Evolutionary conservation across 1,140 invertebrate species (phyloP), one percentile per base, ranked within the genome.

Genomic region (Ceratoteleas bidentatus): DNA sequence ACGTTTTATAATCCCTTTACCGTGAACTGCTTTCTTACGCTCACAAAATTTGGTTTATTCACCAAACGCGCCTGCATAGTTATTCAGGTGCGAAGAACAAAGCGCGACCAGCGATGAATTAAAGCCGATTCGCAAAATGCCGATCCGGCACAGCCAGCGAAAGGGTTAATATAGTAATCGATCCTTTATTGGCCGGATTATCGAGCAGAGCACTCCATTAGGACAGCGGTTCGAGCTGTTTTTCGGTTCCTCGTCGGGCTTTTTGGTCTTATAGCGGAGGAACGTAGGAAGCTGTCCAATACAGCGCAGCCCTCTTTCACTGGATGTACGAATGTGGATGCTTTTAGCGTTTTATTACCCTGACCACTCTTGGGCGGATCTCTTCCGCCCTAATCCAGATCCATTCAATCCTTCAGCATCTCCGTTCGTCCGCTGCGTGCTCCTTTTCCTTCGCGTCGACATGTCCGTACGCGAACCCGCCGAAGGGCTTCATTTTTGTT

Each of bases 331-430:
- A 78, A 78, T 69, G 81, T 74, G 86, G 83, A 87, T 87, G 87
- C 87, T 88, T 88, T 88, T 87, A 88, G 83, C 86, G 86, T 87
- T 88, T 87, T 87, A 87, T 88, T 85, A 87, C 83, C 75, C 79
- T 73, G 83, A 81, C 85, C 76, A 88, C 83, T 85, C 83, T 68
- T 83, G 76, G 75, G 83, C 81, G 85, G 81, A 79, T 83, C 81
- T 81, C 68, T 73, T 85, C 74, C 65, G 80, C 77, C 77, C 72
- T 83, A 75, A 84, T 83, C 83, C 72, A 79, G 77, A 81, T 64
- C 81, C 76, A 68, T 83, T 86, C 81, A 84, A 86, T 86, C 83
- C 76, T 84, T 81, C n/a, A n/a, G n/a, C n/a, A n/a, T n/a, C n/a
- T n/a, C n/a, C n/a, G n/a, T n/a, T n/a, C n/a, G n/a, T n/a, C n/a